Evolutionary conservation across 2,888 invertebrate species (phyloP).

Genomic region (Graphium colonna): DNA sequence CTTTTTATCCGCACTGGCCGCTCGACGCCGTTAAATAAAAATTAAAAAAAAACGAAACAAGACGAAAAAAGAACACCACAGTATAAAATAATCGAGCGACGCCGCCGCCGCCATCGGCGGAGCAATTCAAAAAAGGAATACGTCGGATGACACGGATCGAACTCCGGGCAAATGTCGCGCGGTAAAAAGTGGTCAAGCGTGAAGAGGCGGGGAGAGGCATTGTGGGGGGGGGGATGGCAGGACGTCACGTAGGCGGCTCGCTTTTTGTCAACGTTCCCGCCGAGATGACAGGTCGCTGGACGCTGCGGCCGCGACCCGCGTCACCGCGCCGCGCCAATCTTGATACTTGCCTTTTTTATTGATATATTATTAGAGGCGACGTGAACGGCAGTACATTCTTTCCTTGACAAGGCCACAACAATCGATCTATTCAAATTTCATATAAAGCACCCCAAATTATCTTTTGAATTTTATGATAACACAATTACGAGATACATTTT

Average conservation of each 20-base stretch:
- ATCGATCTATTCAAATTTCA: too few species aligned
- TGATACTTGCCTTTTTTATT: slow-evolving; percentile 57
- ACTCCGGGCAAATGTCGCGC: slow-evolving; percentile 81
- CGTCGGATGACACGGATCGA: slow-evolving; percentile 80
- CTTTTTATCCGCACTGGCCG: slow-evolving; percentile 71
- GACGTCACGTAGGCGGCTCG: slow-evolving; percentile 78
- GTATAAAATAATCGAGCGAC: slow-evolving; percentile 67
- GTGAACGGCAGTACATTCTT: too few species aligned
- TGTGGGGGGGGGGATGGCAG: slow-evolving; percentile 43
- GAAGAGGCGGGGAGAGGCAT: slow-evolving; percentile 38
- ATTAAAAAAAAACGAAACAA: slow-evolving; percentile 59
- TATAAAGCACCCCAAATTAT: too few species aligned
- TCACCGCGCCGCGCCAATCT: slow-evolving; percentile 46
- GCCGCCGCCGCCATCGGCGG: too few species aligned
- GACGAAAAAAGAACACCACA: too few species aligned
- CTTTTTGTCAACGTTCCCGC: slow-evolving; percentile 80
- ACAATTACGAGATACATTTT: too few species aligned
- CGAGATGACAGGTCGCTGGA: slow-evolving; percentile 79
- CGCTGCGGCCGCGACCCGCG: slow-evolving; percentile 60
- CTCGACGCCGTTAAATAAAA: slow-evolving; percentile 73
- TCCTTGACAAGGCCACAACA: too few species aligned
- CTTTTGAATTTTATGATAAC: too few species aligned
- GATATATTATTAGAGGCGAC: too few species aligned
- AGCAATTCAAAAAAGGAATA: slow-evolving; percentile 79
- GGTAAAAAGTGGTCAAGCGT: slow-evolving; percentile 76